phyloP scores from a whole-genome alignment of 2,888 invertebrate species.

The Globia sparganii region DNA sequence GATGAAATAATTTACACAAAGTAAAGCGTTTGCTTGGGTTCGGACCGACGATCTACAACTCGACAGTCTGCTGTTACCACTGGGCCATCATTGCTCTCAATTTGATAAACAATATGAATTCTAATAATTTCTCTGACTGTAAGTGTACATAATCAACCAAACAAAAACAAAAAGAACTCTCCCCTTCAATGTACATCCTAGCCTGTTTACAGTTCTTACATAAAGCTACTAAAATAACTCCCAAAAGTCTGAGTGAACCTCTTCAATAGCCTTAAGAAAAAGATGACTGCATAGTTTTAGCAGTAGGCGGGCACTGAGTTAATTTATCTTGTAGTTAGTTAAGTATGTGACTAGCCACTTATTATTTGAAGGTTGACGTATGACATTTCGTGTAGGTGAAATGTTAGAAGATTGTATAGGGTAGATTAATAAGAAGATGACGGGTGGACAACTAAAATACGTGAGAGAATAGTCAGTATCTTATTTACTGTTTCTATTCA shows the following conservation, averaged over 20 bases:
- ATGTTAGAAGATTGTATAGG: conserved; percentile 28
- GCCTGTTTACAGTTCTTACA: background rate
- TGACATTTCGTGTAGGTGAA: conserved; percentile 52
- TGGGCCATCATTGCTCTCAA: background rate
- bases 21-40: too few relatives aligned
- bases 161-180: background rate
- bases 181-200: background rate
- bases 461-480: conserved; percentile 9
- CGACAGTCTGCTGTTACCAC: background rate
- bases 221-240: background rate
- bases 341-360: conserved; percentile 25
- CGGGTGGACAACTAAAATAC: conserved; percentile 13
- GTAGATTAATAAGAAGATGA: conserved; percentile 34
- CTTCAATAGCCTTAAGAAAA: conserved; percentile 14
- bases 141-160: background rate
- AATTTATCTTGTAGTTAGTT: conserved; percentile 45
- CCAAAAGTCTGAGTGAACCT: background rate
- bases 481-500: background rate
- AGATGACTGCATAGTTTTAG: conserved; percentile 35
- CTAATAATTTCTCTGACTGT: background rate
- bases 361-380: conserved; percentile 40
- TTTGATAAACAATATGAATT: background rate
- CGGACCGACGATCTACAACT: too few relatives aligned
- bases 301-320: conserved; percentile 3
- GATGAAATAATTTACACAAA: too few relatives aligned